Conservation (phyloP, 2,888 invertebrate species). For the Alsophila aescularia region DNA sequence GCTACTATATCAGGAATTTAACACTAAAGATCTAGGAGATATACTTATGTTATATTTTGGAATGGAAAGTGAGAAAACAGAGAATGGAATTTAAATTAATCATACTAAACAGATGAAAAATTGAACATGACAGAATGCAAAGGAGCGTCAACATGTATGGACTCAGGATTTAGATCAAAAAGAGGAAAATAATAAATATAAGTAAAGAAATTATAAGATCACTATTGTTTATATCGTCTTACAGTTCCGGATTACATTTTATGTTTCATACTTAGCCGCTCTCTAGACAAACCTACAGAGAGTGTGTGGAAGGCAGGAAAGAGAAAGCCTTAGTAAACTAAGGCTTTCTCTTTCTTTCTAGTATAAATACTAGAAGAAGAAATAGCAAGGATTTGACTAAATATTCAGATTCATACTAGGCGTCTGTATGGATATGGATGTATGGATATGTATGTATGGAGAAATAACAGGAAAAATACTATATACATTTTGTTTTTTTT, state of each 20-base stretch:
- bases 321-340: too few species aligned
- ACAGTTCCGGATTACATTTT: not conserved
- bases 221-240: not conserved
- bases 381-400: not conserved
- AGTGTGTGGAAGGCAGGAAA: too few species aligned
- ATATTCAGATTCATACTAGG: conserved; percentile 23
- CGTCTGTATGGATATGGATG: not conserved
- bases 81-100: conserved; percentile 13
- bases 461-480: not conserved
- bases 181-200: not conserved
- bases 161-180: too few species aligned
- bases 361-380: too few species aligned
- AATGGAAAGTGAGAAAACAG: conserved; percentile 17
- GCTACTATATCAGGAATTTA: conserved; percentile 12
- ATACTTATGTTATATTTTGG: conserved; percentile 14
- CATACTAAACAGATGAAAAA: conserved; percentile 19
- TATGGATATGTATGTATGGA: too few species aligned
- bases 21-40: conserved; percentile 16
- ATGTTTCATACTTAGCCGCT: not conserved
- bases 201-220: not conserved
- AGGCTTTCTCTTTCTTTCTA: too few species aligned
- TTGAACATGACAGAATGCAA: conserved; percentile 20
- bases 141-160: not conserved
- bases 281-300: too few species aligned
- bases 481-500: too few species aligned